A percentile compares a stretch with the other conserved stretches of the same genome.
Conservation (phyloP, 2,113 vertebrate genomes). For the Spea bombifrons region DNA sequence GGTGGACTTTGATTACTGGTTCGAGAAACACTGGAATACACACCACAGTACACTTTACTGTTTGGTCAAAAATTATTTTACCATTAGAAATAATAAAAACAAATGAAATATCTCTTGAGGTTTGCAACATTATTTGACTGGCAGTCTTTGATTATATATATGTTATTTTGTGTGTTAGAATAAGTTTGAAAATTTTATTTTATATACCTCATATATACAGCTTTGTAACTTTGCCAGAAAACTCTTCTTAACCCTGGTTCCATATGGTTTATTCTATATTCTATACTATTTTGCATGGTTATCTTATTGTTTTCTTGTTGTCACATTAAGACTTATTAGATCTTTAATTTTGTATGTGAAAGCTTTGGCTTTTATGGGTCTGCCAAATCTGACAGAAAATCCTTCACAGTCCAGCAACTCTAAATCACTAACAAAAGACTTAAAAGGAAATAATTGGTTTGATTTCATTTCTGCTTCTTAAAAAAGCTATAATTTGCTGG, state of each 20-base stretch:
- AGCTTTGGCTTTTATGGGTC: constrained; percentile 39
- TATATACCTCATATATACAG: background rate
- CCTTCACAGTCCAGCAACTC: constrained; percentile 47
- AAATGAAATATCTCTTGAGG: background rate
- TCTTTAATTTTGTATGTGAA: constrained; percentile 38
- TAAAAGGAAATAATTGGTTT: constrained; percentile 47
- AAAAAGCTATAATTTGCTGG: constrained; percentile 46
- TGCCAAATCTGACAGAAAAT: constrained; percentile 46
- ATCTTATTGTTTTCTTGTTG: constrained; percentile 35
- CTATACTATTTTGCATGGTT: constrained; percentile 16
- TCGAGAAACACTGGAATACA: no score
- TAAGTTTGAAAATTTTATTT: background rate
- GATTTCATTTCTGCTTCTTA: constrained; percentile 47
- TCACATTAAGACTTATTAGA: constrained; percentile 40
- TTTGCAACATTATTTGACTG: constrained; percentile 6
- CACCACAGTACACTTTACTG: no score
- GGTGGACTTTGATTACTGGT: no score
- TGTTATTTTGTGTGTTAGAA: background rate
- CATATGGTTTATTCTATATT: constrained; percentile 18
- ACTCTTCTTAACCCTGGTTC: background rate
- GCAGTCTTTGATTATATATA: background rate
- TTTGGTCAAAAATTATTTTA: no score
- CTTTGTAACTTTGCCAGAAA: background rate
- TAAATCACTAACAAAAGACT: constrained; percentile 48
- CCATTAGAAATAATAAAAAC: no score